These are phyloP conservation scores for Homarus americanus DNA, from an alignment of 1,140 invertebrate genomes.

Conservation along the genomic window DNA sequence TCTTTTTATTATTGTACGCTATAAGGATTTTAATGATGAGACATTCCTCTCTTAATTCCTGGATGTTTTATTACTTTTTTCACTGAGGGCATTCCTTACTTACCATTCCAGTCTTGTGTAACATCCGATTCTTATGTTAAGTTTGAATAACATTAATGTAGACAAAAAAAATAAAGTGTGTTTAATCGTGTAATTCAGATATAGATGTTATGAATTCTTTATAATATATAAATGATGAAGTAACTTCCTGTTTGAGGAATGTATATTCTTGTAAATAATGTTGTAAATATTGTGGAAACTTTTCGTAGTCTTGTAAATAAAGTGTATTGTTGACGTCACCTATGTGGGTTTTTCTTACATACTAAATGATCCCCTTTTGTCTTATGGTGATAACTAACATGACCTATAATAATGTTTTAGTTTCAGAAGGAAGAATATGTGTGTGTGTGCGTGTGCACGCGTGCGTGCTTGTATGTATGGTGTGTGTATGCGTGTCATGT, in stretches of 20 bases:
- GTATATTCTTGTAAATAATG: slow-evolving; percentile 64
- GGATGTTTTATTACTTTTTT: slow-evolving; percentile 8
- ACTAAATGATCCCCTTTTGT: no score
- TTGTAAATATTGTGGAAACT: slow-evolving; percentile 66
- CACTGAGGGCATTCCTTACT: slow-evolving; percentile 65
- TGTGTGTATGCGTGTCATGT: no score
- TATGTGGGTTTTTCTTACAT: not conserved
- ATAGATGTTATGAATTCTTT: slow-evolving; percentile 58
- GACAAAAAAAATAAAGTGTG: slow-evolving; percentile 6
- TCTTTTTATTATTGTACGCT: slow-evolving; percentile 9
- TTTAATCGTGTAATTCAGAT: slow-evolving; percentile 43
- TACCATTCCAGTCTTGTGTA: slow-evolving; percentile 61
- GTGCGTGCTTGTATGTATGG: no score
- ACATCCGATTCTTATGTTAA: slow-evolving; percentile 47
- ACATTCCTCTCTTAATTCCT: slow-evolving; percentile 52
- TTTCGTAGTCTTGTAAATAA: slow-evolving; percentile 70
- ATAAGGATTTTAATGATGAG: slow-evolving; percentile 3
- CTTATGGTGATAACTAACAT: no score
- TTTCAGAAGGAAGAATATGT: no score
- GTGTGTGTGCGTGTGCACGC: no score
- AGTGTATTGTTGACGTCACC: slow-evolving; percentile 64
- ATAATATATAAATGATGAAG: slow-evolving; percentile 56
- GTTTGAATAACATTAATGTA: slow-evolving; percentile 63
- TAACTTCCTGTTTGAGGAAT: slow-evolving; percentile 56
- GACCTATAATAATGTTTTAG: no score